phyloP scores from a whole-genome alignment of 2,797 vertebrate genomes.

The Malurus splendens region DNA sequence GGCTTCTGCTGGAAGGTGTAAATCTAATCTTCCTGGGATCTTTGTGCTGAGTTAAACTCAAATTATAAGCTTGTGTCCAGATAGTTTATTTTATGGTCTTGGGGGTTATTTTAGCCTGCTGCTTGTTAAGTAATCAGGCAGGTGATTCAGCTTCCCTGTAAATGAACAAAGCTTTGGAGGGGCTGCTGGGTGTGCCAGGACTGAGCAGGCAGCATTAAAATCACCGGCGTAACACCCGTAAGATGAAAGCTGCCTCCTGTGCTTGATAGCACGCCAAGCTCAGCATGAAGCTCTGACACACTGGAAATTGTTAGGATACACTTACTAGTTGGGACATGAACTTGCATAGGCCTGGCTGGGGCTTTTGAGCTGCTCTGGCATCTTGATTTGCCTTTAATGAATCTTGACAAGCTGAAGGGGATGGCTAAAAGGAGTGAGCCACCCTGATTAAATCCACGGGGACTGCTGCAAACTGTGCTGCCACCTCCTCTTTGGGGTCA shows the following conservation, averaged over 20 bases:
- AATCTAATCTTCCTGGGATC: background rate
- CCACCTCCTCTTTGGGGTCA: background rate
- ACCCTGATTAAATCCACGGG: background rate
- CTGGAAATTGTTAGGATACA: slow-evolving; percentile 63
- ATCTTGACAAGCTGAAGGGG: background rate
- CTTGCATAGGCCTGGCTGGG: slow-evolving; percentile 37
- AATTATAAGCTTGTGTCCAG: slow-evolving; percentile 34
- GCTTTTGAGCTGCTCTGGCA: slow-evolving; percentile 22
- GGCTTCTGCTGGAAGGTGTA: background rate
- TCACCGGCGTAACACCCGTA: slow-evolving; percentile 48
- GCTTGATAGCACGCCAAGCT: slow-evolving; percentile 55
- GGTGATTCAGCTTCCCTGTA: slow-evolving; percentile 39
- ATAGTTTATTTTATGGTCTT: slow-evolving; percentile 33
- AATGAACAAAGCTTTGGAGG: slow-evolving; percentile 49
- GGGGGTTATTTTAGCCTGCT: slow-evolving; percentile 40
- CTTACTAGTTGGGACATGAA: slow-evolving; percentile 61
- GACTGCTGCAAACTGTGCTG: background rate
- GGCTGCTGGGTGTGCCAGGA: slow-evolving; percentile 43
- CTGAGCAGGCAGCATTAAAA: slow-evolving; percentile 54
- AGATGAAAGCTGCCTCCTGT: slow-evolving; percentile 59
- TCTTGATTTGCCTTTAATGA: slow-evolving; percentile 46
- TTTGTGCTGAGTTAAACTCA: slow-evolving; percentile 15
- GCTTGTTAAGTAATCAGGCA: slow-evolving; percentile 21
- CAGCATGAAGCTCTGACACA: slow-evolving; percentile 54
- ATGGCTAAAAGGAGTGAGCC: background rate